Base-by-base conservation (phyloP, 2,797 vertebrate species). In the Xiphophorus birchmanni region DNA sequence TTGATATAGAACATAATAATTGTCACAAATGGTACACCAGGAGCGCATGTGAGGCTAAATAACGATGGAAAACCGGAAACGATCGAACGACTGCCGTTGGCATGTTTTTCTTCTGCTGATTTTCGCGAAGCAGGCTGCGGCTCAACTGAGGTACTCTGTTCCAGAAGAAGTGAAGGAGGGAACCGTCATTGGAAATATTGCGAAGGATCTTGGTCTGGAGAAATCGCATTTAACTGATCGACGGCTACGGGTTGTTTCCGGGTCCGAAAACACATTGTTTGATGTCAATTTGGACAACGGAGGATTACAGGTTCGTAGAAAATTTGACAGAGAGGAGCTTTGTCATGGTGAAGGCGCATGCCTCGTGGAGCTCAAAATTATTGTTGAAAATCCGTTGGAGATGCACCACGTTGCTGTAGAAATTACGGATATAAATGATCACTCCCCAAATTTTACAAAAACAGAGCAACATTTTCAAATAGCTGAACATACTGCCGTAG, bases 341-440 rank as follows among this genome's bases (percentile, higher is more conserved):
- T 96, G 96, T 87, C 90, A 89, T 10, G 73, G 80, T 6, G 92
- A 71, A 32, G 40, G 67, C 29, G 56, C 83, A 12, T 96, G 96
- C n/a, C 40, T 91, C 12, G 86, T 95, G 9, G 93, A 95, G 50
- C 63, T 96, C 5, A 95, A 96, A 84, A 91, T 96, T 54, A 90
- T 96, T 2, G 90, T 95, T 50, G 95, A 97, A 84, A 91, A 93
- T 13, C 96, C 96, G 1, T 74, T 96, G 32, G 95, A 96, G 83
- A 93, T 97, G 11, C 95, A 96, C 72, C 91, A 96, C 1, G 91
- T 96, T 6, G 84, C 91, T 47, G 92, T 96, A 40, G 95, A 96
- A 81, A 94, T 97, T 26, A 85, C 81, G 1, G 96, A 97, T 78
- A 89, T 96, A 2, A 97, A 97, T 9, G 96, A 97, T 52, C 93